Evolutionary conservation across 1,140 invertebrate species (phyloP).

Genomic region (Rhyzopertha dominica): DNA sequence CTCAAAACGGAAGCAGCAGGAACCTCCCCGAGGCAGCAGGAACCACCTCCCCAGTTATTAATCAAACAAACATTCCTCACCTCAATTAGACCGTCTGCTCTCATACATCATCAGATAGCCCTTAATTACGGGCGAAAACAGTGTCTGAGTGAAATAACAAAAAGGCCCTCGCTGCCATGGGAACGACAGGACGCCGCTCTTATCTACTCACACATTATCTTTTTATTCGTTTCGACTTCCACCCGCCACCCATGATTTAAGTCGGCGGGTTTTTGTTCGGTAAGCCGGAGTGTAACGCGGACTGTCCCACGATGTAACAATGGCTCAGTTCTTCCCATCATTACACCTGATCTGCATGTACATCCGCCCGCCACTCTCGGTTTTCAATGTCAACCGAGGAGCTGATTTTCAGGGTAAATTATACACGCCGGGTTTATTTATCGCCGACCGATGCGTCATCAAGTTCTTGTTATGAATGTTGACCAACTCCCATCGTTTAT

Average conservation of each 20-base stretch:
- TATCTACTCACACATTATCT: constrained; percentile 27
- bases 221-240: constrained; percentile 32
- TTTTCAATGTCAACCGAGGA: constrained; percentile 44
- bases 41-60: too few species aligned
- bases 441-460: too few species aligned
- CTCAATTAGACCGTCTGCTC: constrained; percentile 33
- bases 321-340: constrained; percentile 40
- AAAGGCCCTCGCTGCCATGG: constrained; percentile 21
- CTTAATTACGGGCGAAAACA: constrained; percentile 33
- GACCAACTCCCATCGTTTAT: too few species aligned
- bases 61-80: too few species aligned
- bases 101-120: constrained; percentile 35
- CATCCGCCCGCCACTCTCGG: constrained; percentile 36
- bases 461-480: too few species aligned
- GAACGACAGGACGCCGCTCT: constrained; percentile 17
- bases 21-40: too few species aligned
- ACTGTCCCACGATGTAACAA: constrained; percentile 39
- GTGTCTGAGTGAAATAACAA: constrained; percentile 29
- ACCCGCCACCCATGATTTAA: constrained; percentile 36
- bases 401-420: too few species aligned
- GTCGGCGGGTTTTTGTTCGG: constrained; percentile 36
- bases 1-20: too few species aligned
- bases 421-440: too few species aligned
- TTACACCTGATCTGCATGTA: constrained; percentile 45
- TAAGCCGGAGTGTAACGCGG: constrained; percentile 43